These are phyloP conservation scores for Tachystola acroxantha DNA, from an alignment of 2,888 invertebrate species.

Conservation along the genomic window DNA sequence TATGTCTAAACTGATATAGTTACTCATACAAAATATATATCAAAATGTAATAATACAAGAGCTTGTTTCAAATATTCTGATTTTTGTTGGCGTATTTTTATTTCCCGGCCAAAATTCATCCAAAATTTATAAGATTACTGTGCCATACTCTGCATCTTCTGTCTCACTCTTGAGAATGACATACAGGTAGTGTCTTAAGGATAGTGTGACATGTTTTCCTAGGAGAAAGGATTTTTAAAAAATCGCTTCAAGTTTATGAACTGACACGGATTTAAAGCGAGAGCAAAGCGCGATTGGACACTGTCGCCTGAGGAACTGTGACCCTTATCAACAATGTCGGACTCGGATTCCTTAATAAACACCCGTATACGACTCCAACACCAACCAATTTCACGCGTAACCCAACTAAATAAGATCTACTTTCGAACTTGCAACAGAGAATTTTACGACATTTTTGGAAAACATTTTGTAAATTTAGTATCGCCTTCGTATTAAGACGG, in stretches of 20 bases:
- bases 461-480: conserved; percentile 47
- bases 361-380: conserved; percentile 24
- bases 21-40: too few relatives aligned
- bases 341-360: conserved; percentile 56
- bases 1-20: too few relatives aligned
- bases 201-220: too few relatives aligned
- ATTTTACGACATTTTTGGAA: conserved; percentile 21
- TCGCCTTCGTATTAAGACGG: conserved; percentile 54
- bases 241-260: conserved; percentile 19
- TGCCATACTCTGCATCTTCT: too few relatives aligned
- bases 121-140: too few relatives aligned
- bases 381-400: conserved; percentile 26
- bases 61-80: too few relatives aligned
- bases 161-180: too few relatives aligned
- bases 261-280: conserved; percentile 37
- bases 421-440: background rate
- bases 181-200: too few relatives aligned
- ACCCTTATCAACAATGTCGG: conserved; percentile 69
- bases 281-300: conserved; percentile 54
- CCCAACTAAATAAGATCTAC: background rate
- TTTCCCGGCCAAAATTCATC: too few relatives aligned
- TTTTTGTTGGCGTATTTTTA: too few relatives aligned
- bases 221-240: too few relatives aligned
- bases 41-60: too few relatives aligned
- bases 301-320: conserved; percentile 58